These are phyloP conservation scores for Sesia apiformis DNA, from an alignment of 2,888 invertebrate genomes.

Conservation along the genomic window DNA sequence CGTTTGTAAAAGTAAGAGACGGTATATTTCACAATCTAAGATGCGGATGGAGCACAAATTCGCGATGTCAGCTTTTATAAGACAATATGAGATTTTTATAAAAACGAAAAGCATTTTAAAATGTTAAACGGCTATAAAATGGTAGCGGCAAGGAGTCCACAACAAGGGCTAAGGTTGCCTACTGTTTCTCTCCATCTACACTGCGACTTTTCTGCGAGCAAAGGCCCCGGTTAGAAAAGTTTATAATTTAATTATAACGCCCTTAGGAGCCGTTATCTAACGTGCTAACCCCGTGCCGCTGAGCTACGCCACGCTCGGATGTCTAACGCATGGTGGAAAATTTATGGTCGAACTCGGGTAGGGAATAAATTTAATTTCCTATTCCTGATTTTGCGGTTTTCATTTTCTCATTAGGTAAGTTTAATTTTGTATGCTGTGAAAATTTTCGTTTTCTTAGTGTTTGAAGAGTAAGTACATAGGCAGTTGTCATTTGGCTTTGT, in stretches of 20 bases:
- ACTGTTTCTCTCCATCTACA: neutral
- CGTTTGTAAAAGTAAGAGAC: no score
- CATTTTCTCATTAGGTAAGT: neutral
- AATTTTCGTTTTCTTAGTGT: no score
- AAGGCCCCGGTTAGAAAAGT: slow-evolving; percentile 44
- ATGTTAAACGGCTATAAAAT: neutral
- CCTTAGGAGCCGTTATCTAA: slow-evolving; percentile 53
- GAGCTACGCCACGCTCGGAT: neutral
- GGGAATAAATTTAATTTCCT: neutral
- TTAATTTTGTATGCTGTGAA: no score
- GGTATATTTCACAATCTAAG: no score
- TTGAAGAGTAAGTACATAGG: no score
- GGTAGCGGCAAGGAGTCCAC: neutral
- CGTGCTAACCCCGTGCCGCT: neutral
- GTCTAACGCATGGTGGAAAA: neutral
- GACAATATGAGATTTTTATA: no score
- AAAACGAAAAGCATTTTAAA: no score
- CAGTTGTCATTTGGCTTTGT: no score
- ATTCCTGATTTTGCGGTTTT: neutral
- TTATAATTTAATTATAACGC: slow-evolving; percentile 73
- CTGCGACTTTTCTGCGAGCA: slow-evolving; percentile 46
- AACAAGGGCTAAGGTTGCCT: neutral
- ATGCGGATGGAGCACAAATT: no score
- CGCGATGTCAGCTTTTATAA: no score
- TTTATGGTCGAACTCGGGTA: neutral